These are phyloP conservation scores for Sus cebifrons DNA, from an alignment of 2,797 vertebrate genomes.

Conservation along the genomic window DNA sequence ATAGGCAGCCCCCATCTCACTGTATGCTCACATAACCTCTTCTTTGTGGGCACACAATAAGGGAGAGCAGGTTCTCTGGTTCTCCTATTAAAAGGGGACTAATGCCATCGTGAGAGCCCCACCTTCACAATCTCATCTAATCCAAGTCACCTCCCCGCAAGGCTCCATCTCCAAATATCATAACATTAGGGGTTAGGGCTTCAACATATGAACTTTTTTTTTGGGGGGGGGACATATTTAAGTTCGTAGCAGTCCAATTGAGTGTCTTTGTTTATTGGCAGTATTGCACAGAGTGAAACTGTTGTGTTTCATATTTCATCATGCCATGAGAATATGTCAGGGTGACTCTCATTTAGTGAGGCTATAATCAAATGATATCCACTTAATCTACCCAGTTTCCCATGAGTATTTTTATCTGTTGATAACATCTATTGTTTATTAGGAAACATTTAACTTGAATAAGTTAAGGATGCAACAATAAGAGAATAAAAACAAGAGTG, in stretches of 20 bases:
- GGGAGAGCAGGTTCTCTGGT: background rate
- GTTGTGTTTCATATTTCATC: background rate
- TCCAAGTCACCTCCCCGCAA: background rate
- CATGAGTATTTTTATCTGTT: background rate
- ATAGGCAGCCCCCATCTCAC: background rate
- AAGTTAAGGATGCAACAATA: background rate
- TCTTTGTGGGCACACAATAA: background rate
- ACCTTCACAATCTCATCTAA: background rate
- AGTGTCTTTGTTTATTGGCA: background rate
- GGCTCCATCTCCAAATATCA: background rate
- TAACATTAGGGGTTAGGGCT: background rate
- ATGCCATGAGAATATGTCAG: background rate
- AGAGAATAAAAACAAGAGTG: background rate
- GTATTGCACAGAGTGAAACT: background rate
- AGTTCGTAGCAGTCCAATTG: background rate
- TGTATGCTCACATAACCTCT: background rate
- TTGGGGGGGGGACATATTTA: background rate
- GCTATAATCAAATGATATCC: background rate
- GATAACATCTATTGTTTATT: background rate
- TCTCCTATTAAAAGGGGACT: background rate
- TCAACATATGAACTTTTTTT: background rate
- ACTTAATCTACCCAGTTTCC: background rate
- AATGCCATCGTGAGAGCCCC: background rate
- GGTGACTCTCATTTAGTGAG: background rate
- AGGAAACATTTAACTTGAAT: background rate